These are phyloP conservation scores for Polietes domitor DNA, from an alignment of 2,888 invertebrate species.

Conservation along the genomic window DNA sequence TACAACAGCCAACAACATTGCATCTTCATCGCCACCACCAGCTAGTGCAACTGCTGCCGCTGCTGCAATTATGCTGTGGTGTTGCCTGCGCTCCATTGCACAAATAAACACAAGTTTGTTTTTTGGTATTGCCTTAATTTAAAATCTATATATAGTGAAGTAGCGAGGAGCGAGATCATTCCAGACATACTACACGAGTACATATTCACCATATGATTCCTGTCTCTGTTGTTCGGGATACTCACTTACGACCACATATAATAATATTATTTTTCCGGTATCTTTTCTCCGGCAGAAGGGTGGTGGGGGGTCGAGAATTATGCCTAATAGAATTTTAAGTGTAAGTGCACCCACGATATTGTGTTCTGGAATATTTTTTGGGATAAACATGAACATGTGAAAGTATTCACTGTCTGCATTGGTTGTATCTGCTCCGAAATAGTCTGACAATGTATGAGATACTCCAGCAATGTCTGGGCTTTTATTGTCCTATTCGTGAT, in stretches of 20 bases:
- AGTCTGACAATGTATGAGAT: too few species aligned
- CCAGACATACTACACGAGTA: conserved; percentile 24
- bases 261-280: conserved; percentile 20
- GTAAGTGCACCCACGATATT: neutral
- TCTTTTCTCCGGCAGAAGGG: too few species aligned
- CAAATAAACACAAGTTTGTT: conserved; percentile 55
- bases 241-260: neutral
- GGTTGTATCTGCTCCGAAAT: too few species aligned
- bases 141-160: conserved; percentile 50
- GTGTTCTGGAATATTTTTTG: too few species aligned
- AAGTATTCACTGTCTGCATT: too few species aligned
- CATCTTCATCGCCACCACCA: neutral
- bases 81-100: conserved; percentile 41
- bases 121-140: conserved; percentile 16
- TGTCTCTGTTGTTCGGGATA: conserved; percentile 18
- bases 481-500: too few species aligned
- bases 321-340: neutral
- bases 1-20: too few species aligned
- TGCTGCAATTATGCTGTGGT: conserved; percentile 30
- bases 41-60: neutral
- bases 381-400: too few species aligned
- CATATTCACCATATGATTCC: conserved; percentile 17
- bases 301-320: neutral
- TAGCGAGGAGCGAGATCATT: conserved; percentile 14
- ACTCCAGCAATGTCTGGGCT: too few species aligned